A percentile compares a stretch with the other conserved stretches of the same genome.
Conservation (phyloP, 2,888 invertebrate species). For the Cryptus armator region DNA sequence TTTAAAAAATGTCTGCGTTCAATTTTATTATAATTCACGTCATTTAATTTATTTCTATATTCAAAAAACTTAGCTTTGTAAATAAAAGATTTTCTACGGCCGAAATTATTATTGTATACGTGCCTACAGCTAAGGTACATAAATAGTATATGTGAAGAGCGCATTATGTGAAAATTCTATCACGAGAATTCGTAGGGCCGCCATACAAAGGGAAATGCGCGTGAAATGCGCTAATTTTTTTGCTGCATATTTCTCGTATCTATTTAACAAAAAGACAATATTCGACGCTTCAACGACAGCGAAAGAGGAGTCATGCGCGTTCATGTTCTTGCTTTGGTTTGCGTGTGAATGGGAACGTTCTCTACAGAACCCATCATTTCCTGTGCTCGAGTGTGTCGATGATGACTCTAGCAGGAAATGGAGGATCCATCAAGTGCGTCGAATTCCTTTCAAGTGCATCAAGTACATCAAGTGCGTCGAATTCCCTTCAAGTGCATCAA, state of each 20-base stretch:
- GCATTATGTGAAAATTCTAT: not conserved
- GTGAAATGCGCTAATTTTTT: not conserved
- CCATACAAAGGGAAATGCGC: too few relatives aligned
- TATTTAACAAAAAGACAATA: not conserved
- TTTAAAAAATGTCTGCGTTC: not conserved
- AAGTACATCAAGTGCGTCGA: not conserved
- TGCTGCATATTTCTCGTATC: not conserved
- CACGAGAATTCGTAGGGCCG: too few relatives aligned
- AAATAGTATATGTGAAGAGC: not conserved
- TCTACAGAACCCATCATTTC: not conserved
- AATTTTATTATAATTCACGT: constrained; percentile 1
- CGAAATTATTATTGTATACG: not conserved
- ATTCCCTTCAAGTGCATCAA: too few relatives aligned
- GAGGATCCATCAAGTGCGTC: not conserved
- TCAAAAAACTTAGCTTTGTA: not conserved
- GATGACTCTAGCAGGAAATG: not conserved
- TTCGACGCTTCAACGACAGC: not conserved
- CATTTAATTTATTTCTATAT: not conserved
- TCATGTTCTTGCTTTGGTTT: not conserved
- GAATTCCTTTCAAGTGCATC: too few relatives aligned
- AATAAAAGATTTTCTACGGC: not conserved
- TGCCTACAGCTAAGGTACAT: too few relatives aligned
- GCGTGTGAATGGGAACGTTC: not conserved
- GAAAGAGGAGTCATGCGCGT: not conserved
- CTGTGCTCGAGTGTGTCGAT: not conserved